A percentile compares a stretch with the other conserved stretches of the same genome.
These are phyloP conservation scores for Danaus chrysippus DNA, from an alignment of 2,888 invertebrate species.

Conservation along the genomic window DNA sequence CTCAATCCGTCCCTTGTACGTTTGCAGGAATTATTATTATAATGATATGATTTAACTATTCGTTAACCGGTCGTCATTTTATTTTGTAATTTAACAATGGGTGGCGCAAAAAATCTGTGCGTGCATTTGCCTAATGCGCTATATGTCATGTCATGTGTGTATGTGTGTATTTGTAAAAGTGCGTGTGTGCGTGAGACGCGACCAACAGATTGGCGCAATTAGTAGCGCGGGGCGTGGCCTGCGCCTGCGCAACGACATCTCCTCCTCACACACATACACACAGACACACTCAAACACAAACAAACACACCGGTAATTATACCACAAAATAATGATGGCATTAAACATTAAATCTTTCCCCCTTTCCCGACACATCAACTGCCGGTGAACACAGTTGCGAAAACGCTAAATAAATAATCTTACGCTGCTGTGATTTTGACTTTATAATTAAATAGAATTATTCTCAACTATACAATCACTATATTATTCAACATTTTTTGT, in stretches of 20 bases:
- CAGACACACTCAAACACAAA: too few species aligned
- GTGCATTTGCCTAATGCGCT: slow-evolving; percentile 55
- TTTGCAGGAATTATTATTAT: slow-evolving; percentile 24
- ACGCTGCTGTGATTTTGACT: too few species aligned
- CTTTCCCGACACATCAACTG: slow-evolving; percentile 38
- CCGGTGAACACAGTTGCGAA: slow-evolving; percentile 35
- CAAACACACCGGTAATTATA: slow-evolving; percentile 36
- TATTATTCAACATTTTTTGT: too few species aligned
- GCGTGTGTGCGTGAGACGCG: slow-evolving; percentile 59
- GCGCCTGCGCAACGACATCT: slow-evolving; percentile 71
- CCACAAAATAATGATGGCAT: slow-evolving; percentile 58
- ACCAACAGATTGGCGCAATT: slow-evolving; percentile 76
- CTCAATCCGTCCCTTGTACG: slow-evolving; percentile 12
- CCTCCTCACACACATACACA: slow-evolving; percentile 48
- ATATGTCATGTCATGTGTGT: slow-evolving; percentile 34
- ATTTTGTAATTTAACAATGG: slow-evolving; percentile 37
- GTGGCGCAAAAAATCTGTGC: slow-evolving; percentile 35
- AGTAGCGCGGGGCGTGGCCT: slow-evolving; percentile 67
- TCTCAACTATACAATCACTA: too few species aligned
- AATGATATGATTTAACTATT: slow-evolving; percentile 30
- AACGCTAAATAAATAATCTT: slow-evolving; percentile 36
- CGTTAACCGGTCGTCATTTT: slow-evolving; percentile 32
- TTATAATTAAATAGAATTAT: too few species aligned
- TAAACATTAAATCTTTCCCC: slow-evolving; percentile 62
- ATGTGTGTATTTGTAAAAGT: slow-evolving; percentile 42